phyloP scores from a whole-genome alignment of 92 coral and sea anemone species.

The Parazoanthus darwini region DNA sequence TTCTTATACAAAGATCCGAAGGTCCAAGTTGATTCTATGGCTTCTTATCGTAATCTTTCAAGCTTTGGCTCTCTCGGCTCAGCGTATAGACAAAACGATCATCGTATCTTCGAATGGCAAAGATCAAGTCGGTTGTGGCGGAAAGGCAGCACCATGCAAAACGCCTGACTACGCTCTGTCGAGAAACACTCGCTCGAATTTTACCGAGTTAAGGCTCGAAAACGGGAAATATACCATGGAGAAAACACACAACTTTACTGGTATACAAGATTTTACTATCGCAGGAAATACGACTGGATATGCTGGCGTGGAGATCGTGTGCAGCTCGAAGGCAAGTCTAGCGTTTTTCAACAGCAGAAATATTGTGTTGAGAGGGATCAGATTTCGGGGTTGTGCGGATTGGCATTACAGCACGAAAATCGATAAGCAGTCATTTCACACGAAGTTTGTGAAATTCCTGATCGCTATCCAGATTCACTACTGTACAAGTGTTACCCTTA shows the following conservation, averaged over 20 bases:
- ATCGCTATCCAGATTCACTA: constrained; percentile 40
- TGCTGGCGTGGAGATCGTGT: constrained; percentile 14
- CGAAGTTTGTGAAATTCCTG: constrained; percentile 27
- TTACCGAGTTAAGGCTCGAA: background rate
- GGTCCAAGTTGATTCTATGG: background rate
- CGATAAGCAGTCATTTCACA: constrained; percentile 13
- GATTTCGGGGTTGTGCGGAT: constrained; percentile 8
- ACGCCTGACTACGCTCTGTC: constrained; percentile 33
- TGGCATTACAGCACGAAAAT: constrained; percentile 42
- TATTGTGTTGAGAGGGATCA: background rate
- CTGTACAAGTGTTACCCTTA: constrained; percentile 33
- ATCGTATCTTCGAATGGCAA: constrained; percentile 33
- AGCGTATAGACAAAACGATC: background rate
- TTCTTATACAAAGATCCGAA: background rate
- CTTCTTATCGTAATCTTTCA: background rate
- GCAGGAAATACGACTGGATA: background rate
- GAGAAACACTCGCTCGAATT: background rate
- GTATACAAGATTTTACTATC: constrained; percentile 15
- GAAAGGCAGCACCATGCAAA: constrained; percentile 29
- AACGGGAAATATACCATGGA: background rate
- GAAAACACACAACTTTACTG: constrained; percentile 33
- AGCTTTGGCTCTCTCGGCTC: background rate
- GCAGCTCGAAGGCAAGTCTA: constrained; percentile 19
- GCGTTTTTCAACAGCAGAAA: constrained; percentile 23
- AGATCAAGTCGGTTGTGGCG: constrained; percentile 35